Evolutionary conservation across 2,113 vertebrate genomes (phyloP).

Genomic region (Paedocypris sp.): DNA sequence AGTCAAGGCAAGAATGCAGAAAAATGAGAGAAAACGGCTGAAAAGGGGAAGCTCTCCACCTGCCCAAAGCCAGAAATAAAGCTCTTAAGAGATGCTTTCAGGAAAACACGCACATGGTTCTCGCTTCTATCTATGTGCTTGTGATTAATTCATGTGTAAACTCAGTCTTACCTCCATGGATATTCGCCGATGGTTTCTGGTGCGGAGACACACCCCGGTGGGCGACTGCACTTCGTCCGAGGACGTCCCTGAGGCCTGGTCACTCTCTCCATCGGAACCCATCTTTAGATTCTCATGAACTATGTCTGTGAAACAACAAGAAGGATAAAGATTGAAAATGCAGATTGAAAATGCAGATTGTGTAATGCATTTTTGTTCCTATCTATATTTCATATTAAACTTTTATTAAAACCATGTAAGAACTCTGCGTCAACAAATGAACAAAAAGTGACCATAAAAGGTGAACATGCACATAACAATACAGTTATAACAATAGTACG

Average conservation of each 20-base stretch:
- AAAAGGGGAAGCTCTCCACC: conserved; percentile 20
- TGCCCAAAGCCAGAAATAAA: conserved; percentile 16
- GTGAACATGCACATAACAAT: too few relatives aligned
- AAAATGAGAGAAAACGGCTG: not conserved
- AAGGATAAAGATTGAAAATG: not conserved
- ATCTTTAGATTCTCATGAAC: conserved; percentile 99
- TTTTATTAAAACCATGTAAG: too few relatives aligned
- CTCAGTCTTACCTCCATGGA: conserved; percentile 85
- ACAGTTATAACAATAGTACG: too few relatives aligned
- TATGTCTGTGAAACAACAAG: conserved; percentile 67
- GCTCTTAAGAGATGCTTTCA: conserved; percentile 11
- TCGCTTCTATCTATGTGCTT: not conserved
- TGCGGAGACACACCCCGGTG: conserved; percentile 91
- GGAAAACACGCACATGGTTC: not conserved
- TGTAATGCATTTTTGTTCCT: too few relatives aligned
- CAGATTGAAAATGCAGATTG: too few relatives aligned
- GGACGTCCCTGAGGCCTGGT: conserved; percentile 95
- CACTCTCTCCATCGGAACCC: conserved; percentile 96
- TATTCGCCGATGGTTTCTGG: conserved; percentile 83
- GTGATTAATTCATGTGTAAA: not conserved
- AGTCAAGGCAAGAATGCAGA: not conserved
- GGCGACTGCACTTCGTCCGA: conserved; percentile 98
- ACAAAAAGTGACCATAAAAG: too few relatives aligned
- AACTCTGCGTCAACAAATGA: too few relatives aligned
- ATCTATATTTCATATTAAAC: too few relatives aligned